These are phyloP conservation scores for Eptesicus fuscus DNA, from an alignment of 2,113 vertebrate genomes.

Conservation along the genomic window DNA sequence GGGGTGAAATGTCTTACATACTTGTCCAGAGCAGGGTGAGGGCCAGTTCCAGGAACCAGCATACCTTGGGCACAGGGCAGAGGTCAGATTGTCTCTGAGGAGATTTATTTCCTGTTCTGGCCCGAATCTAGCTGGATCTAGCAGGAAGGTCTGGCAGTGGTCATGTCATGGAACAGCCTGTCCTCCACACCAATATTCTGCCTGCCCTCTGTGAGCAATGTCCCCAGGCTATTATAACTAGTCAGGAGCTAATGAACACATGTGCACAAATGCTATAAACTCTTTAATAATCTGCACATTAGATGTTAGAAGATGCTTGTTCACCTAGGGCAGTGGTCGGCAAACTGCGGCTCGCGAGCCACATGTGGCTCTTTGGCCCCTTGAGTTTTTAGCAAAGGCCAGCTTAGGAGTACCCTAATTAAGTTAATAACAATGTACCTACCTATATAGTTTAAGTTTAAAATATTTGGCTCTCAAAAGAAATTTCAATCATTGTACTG, in stretches of 20 bases:
- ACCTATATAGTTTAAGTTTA: too few relatives aligned
- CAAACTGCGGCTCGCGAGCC: too few relatives aligned
- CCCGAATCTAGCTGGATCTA: neutral
- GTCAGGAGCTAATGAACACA: too few relatives aligned
- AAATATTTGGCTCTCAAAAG: too few relatives aligned
- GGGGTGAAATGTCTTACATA: neutral
- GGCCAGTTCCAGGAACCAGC: neutral
- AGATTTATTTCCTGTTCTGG: neutral
- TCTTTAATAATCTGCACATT: neutral
- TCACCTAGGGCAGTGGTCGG: too few relatives aligned
- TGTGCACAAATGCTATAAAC: neutral
- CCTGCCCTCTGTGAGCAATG: neutral
- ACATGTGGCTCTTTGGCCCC: too few relatives aligned
- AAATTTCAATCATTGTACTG: too few relatives aligned
- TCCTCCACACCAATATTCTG: neutral
- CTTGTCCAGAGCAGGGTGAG: neutral
- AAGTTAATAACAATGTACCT: too few relatives aligned
- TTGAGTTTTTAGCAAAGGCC: too few relatives aligned
- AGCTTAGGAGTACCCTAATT: too few relatives aligned
- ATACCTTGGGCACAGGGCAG: neutral
- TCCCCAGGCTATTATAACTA: neutral
- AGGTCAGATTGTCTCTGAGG: neutral
- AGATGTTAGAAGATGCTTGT: neutral
- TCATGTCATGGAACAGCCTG: neutral
- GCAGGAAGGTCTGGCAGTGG: neutral